A percentile compares a stretch with the other conserved stretches of the same genome.
These are phyloP conservation scores for Picus viridis DNA, from an alignment of 2,797 vertebrate genomes.

Conservation along the genomic window DNA sequence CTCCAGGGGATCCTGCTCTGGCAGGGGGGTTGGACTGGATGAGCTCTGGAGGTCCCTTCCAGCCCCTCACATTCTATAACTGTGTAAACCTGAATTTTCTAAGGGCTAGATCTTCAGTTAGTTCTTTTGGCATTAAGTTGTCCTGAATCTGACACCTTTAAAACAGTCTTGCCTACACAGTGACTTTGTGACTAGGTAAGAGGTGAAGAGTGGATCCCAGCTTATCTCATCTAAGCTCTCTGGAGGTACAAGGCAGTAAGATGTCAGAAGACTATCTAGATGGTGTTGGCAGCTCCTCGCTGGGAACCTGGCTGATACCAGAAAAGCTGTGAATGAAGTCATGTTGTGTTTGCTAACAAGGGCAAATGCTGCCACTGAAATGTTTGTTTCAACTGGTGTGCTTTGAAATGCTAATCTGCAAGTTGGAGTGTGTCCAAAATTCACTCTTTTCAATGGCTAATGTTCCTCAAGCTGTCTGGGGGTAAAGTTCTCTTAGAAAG, in stretches of 20 bases:
- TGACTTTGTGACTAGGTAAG: neutral
- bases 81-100: neutral
- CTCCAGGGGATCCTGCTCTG: no score
- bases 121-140: neutral
- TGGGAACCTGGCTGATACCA: neutral
- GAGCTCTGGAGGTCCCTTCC: no score
- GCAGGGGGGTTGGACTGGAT: no score
- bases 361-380: neutral
- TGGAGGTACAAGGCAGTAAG: neutral
- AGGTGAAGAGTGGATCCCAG: neutral
- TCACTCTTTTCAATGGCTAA: neutral
- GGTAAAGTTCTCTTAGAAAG: neutral
- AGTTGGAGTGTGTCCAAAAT: neutral
- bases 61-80: no score
- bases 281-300: neutral
- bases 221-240: neutral
- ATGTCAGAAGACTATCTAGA: neutral
- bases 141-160: neutral
- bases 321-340: neutral
- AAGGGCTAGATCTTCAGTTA: neutral
- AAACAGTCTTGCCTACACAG: slow-evolving; percentile 12
- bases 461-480: neutral
- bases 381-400: neutral
- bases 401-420: neutral
- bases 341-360: slow-evolving; percentile 10